Evolutionary conservation across 2,113 vertebrate species (phyloP).

Genomic region (Alethe diademata): DNA sequence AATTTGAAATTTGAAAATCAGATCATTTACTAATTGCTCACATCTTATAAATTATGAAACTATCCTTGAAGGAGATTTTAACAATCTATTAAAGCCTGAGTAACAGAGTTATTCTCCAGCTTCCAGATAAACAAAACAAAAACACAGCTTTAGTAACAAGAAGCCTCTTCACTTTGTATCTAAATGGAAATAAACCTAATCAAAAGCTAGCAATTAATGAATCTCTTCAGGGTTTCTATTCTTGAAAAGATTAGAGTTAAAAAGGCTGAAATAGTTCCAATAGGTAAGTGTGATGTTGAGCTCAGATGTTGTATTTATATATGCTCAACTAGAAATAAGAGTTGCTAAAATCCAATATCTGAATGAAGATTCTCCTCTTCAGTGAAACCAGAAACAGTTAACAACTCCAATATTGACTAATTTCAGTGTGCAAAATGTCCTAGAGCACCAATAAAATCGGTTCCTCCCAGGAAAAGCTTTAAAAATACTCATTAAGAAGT

Average conservation of each 20-base stretch:
- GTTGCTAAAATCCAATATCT: background rate
- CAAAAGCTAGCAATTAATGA: conserved; percentile 24
- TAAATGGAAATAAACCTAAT: conserved; percentile 46
- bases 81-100: background rate
- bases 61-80: conserved; percentile 1
- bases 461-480: background rate
- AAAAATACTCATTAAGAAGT: background rate
- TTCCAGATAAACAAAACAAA: conserved; percentile 34
- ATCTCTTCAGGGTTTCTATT: conserved; percentile 28
- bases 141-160: background rate
- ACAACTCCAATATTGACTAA: background rate
- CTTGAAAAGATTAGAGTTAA: conserved; percentile 18
- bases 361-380: background rate
- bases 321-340: background rate
- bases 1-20: conserved; percentile 1
- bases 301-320: background rate
- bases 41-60: background rate
- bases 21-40: background rate
- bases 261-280: background rate
- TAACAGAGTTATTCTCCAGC: background rate
- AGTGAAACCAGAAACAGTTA: background rate
- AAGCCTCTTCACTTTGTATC: conserved; percentile 41
- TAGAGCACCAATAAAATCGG: background rate
- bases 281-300: background rate
- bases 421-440: background rate